A percentile compares a stretch with the other conserved stretches of the same genome.
These are phyloP conservation scores for Oegoconia quadripuncta DNA, from an alignment of 2,888 invertebrate genomes.

Conservation along the genomic window DNA sequence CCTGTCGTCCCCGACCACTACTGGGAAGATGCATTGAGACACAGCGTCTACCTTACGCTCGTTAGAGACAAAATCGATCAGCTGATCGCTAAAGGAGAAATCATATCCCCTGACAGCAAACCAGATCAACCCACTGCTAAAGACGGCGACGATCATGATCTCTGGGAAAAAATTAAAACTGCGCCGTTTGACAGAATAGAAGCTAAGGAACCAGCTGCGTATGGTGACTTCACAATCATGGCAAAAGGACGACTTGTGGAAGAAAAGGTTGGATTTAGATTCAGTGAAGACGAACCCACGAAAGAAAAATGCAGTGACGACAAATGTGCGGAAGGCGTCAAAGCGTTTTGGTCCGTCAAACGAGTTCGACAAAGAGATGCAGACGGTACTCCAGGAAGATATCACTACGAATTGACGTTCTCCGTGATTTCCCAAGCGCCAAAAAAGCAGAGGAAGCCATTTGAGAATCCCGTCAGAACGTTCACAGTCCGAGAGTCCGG, in stretches of 20 bases:
- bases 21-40: slow-evolving; percentile 84
- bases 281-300: slow-evolving; percentile 69
- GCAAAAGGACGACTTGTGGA: slow-evolving; percentile 82
- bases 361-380: slow-evolving; percentile 82
- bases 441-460: slow-evolving; percentile 62
- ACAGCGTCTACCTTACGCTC: slow-evolving; percentile 83
- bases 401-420: slow-evolving; percentile 83
- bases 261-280: slow-evolving; percentile 71
- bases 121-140: slow-evolving; percentile 39
- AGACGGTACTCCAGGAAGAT: slow-evolving; percentile 60
- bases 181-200: slow-evolving; percentile 63
- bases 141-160: slow-evolving; percentile 62
- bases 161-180: slow-evolving; percentile 70
- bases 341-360: slow-evolving; percentile 85
- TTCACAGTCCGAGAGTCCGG: slow-evolving; percentile 79
- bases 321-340: slow-evolving; percentile 71
- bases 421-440: slow-evolving; percentile 78
- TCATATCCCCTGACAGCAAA: slow-evolving; percentile 41
- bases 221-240: slow-evolving; percentile 82
- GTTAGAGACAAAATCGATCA: slow-evolving; percentile 77
- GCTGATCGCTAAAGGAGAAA: slow-evolving; percentile 58
- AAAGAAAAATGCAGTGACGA: slow-evolving; percentile 56
- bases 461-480: slow-evolving; percentile 78
- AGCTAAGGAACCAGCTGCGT: slow-evolving; percentile 67
- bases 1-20: slow-evolving; percentile 61